Evolutionary conservation across 2,797 vertebrate genomes (phyloP).

Genomic region (Rhadinocentrus ornatus): DNA sequence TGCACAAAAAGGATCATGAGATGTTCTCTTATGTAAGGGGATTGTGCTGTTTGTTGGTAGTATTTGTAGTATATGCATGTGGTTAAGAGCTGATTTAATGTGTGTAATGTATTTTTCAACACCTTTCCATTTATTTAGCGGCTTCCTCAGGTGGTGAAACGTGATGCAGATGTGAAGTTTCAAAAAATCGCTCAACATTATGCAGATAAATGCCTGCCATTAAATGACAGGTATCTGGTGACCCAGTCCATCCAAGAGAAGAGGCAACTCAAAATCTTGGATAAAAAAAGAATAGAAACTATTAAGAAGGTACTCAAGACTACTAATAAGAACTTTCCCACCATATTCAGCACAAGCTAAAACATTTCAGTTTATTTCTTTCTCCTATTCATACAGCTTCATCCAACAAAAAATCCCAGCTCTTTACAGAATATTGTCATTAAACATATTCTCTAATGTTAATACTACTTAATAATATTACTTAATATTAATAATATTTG

Average conservation of each 20-base stretch:
- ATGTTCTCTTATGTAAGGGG: constrained; percentile 83
- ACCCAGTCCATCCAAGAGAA: constrained; percentile 70
- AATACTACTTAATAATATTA: too few species aligned
- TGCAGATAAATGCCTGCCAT: constrained; percentile 75
- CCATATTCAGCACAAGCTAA: neutral
- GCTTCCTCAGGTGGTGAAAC: constrained; percentile 80
- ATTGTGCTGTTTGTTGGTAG: neutral
- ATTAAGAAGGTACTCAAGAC: constrained; percentile 78
- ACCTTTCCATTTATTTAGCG: constrained; percentile 67
- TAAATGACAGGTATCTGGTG: constrained; percentile 63
- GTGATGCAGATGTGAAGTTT: constrained; percentile 82
- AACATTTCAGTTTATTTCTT: neutral
- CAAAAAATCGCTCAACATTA: constrained; percentile 82
- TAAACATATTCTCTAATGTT: neutral
- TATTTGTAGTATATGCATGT: constrained; percentile 7
- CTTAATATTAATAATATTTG: neutral
- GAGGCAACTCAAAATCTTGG: constrained; percentile 73
- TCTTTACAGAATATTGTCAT: neutral
- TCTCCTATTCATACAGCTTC: neutral
- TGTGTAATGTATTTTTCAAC: neutral
- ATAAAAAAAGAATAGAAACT: constrained; percentile 77
- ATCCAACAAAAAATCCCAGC: neutral
- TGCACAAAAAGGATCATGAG: constrained; percentile 80
- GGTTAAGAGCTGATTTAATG: neutral
- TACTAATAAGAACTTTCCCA: neutral